A percentile compares a stretch with the other conserved stretches of the same genome.
Evolutionary conservation across 1,140 invertebrate genomes (phyloP).

Genomic region (Temnothorax nylanderi): DNA sequence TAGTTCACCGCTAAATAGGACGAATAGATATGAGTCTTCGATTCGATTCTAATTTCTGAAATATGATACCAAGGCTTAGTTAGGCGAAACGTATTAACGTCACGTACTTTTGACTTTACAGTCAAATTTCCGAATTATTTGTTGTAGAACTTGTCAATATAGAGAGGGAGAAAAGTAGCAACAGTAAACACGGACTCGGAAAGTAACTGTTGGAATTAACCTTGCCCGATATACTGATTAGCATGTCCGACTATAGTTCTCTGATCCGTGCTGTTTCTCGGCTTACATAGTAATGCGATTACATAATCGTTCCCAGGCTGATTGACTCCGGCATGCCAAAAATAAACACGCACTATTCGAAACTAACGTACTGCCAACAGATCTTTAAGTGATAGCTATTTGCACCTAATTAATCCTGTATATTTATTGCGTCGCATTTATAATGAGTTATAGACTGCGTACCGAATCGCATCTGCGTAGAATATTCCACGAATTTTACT

Average conservation of each 20-base stretch:
- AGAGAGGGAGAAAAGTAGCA: not conserved
- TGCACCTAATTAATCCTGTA: constrained; percentile 34
- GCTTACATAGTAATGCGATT: constrained; percentile 51
- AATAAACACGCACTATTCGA: constrained; percentile 20
- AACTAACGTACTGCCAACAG: not conserved
- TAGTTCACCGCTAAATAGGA: not conserved
- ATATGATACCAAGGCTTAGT: not conserved
- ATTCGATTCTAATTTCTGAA: not conserved
- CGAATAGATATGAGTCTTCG: not conserved
- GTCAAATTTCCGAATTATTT: constrained; percentile 6
- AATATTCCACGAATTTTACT: not conserved
- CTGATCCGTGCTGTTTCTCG: constrained; percentile 15
- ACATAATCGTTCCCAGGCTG: constrained; percentile 37
- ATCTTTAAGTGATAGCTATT: constrained; percentile 30
- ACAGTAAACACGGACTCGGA: not conserved
- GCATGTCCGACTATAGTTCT: constrained; percentile 19
- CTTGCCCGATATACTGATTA: constrained; percentile 19
- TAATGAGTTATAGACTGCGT: constrained; percentile 5
- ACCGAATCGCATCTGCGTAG: not conserved
- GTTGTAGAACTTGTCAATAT: not conserved
- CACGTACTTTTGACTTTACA: not conserved
- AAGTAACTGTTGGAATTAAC: constrained; percentile 38
- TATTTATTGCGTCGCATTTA: constrained; percentile 7
- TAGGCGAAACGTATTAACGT: not conserved
- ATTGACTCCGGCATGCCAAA: constrained; percentile 10